Base-by-base conservation (phyloP, 1,140 invertebrate genomes). In the Monochamus saltuarius region DNA sequence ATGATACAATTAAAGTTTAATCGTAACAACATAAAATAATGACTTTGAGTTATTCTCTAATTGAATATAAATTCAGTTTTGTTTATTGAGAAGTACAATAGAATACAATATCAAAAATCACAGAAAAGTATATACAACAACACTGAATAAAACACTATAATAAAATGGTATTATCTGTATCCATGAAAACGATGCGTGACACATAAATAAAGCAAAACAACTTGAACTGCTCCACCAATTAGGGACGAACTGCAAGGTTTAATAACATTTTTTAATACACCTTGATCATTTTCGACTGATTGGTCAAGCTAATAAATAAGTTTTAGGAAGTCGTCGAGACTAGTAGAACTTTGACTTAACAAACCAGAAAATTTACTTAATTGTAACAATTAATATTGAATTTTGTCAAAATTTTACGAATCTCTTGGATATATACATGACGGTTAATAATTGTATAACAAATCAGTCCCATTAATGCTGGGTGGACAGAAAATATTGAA, bases 121-220 rank as follows among this genome's bases (percentile, higher is more conserved):
- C n/a, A 29, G 14, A 50, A 10, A 10, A 49, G 9, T 10, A 29
- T 29, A 14, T 10, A 11, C n/a, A 29, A 29, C 14, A 11, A 14
- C 46, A 49, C 7, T 22, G 14, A 11, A 19, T 16, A 19, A 19
- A 46, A 46, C 9, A 19, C 13, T 19, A 10, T 16, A 9, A 45
- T 16, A 45, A 45, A 13, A 16, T 16, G 9, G 42, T 45, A 6
- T 16, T 10, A 16, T 16, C 7, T 11, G 13, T 43, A 43, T 51
- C 29, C 22, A 35, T n/a, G 49, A 53, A 39, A 40, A 40, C 51
- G 51, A 45, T 56, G 53, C 19, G 39, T 14, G 16, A 43, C 22
- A 22, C 43, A 17, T 56, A 56, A 56, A 56, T 56, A 43, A 56
- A 45, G 53, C 39, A 56, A 56, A 56, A 35, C 45, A 14, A 56